Base-by-base conservation (phyloP, 2,113 vertebrate genomes). In the Hyperopisus bebe region DNA sequence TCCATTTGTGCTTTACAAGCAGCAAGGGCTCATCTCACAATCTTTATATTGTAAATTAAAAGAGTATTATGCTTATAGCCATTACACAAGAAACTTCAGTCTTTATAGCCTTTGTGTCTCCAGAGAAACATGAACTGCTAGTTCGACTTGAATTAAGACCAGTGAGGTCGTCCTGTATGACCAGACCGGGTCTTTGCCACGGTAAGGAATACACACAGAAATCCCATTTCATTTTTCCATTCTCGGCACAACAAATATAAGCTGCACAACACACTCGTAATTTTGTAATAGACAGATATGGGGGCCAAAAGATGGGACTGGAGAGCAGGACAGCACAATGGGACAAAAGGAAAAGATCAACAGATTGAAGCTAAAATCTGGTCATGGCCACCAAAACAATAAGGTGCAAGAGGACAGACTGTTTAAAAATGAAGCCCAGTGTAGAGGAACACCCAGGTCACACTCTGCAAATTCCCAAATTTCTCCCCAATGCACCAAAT, bases 1-100 rank as follows among this genome's bases (percentile, higher is more conserved):
- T 87, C 27, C 50, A 35, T 87, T 87, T 87, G 27, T 55, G 48
- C 50, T 87, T 87, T 55, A 87, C 85, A 87, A 87, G 85, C 85
- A 55, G 27, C 31, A 7, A 53, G 85, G 85, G 85, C 48, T 19
- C 47, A 47, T 53, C 47, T 87, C 55, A 55, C 50, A 35, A 53
- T 53, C 13, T 24, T 11, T 53, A 55, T 39, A 55, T 7, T 87
- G 85, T 87, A 87, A 87, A 87, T 87, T 87, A 87, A 86, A 86
- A 87, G 85, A 39, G 85, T 21, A 39, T 53, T 21, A 39, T 53
- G 85, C 85, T 53, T 53, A 50, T 39, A 87, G 31, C 50, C 50
- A 87, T 87, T 87, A 87, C 85, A 31, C 17, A 55, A 15, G 48
- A 35, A 31, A 86, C 48, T 46, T 24, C 85, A 50, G 19, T 55